phyloP scores from a whole-genome alignment of 2,888 invertebrate species.

The Baronia brevicornis region DNA sequence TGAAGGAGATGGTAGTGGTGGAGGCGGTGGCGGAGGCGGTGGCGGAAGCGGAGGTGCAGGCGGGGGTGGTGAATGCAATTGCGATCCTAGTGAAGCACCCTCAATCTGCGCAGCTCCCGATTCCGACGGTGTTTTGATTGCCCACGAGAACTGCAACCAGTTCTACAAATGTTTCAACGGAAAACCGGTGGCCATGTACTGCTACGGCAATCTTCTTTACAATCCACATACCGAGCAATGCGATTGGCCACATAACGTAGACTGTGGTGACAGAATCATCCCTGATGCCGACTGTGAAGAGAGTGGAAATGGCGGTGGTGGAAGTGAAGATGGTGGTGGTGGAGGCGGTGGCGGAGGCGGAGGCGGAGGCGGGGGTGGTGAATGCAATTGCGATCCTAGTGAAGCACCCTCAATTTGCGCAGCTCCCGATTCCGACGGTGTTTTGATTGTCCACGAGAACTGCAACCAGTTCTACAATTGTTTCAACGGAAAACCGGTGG shows the following conservation, averaged over 20 bases:
- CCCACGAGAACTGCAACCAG: slow-evolving; percentile 20
- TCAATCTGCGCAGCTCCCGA: slow-evolving; percentile 11
- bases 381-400: too few species aligned
- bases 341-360: too few species aligned
- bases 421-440: too few species aligned
- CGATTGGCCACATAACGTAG: slow-evolving; percentile 31
- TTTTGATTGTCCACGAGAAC: too few species aligned
- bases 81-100: slow-evolving; percentile 25
- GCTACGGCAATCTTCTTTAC: slow-evolving; percentile 24
- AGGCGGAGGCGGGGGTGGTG: too few species aligned
- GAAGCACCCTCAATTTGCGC: too few species aligned
- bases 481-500: too few species aligned
- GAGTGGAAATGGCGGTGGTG: slow-evolving; percentile 4
- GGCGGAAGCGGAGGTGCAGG: slow-evolving; percentile 8
- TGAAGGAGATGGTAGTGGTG: slow-evolving; percentile 6
- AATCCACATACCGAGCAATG: slow-evolving; percentile 27
- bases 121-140: slow-evolving; percentile 14
- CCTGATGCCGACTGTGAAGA: slow-evolving; percentile 7
- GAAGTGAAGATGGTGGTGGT: slow-evolving; percentile 4
- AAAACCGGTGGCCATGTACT: slow-evolving; percentile 22
- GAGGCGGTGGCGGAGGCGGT: slow-evolving; percentile 7
- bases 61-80: slow-evolving; percentile 23
- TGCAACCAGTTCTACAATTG: slow-evolving; percentile 19
- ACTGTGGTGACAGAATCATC: slow-evolving; percentile 19
- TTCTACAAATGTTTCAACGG: slow-evolving; percentile 32